Evolutionary conservation across 1,140 invertebrate genomes (phyloP).

Genomic region (Drosophila burlai): DNA sequence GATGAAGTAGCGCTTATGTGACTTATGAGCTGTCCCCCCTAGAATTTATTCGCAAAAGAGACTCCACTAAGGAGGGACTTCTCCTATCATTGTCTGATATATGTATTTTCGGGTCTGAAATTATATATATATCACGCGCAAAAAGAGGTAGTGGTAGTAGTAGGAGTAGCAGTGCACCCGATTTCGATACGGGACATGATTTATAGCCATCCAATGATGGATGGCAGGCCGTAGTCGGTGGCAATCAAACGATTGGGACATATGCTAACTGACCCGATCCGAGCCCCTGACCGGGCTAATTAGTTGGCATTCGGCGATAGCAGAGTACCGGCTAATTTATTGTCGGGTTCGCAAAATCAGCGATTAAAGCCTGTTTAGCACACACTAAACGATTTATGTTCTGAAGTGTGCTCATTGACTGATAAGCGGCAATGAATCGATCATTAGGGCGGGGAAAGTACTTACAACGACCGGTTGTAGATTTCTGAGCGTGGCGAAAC

Average conservation of each 20-base stretch:
- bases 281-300: constrained; percentile 23
- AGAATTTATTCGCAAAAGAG: background rate
- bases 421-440: constrained; percentile 52
- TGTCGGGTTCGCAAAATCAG: constrained; percentile 62
- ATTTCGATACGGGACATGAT: constrained; percentile 58
- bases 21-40: background rate
- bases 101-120: background rate
- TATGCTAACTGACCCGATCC: constrained; percentile 43
- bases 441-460: constrained; percentile 36
- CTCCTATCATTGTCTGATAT: constrained; percentile 17
- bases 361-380: constrained; percentile 55
- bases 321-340: constrained; percentile 40
- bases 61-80: background rate
- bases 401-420: constrained; percentile 66
- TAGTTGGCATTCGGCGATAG: constrained; percentile 26
- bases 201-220: constrained; percentile 65
- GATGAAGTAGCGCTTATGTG: constrained; percentile 16
- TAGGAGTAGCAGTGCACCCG: constrained; percentile 24
- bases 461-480: constrained; percentile 38
- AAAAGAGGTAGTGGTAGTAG: background rate
- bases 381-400: constrained; percentile 57
- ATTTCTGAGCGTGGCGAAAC: constrained; percentile 50
- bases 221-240: constrained; percentile 50
- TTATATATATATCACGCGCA: constrained; percentile 59
- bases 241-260: constrained; percentile 68